phyloP scores from a whole-genome alignment of 2,888 invertebrate genomes.

The Ennomos erosarius region DNA sequence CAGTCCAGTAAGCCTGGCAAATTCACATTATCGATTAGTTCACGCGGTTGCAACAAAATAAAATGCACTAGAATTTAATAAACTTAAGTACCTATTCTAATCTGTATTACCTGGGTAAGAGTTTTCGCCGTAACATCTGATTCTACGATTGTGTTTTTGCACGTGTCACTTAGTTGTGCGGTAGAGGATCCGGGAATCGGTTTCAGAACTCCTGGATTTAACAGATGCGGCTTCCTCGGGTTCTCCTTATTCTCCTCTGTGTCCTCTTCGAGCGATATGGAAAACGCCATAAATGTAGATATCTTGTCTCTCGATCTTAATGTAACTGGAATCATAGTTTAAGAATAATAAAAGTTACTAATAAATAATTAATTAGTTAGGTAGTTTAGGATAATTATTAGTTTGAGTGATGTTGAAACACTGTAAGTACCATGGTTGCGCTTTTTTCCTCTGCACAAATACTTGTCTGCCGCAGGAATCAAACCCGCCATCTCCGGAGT shows the following conservation, averaged over 20 bases:
- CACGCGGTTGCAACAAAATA: no score
- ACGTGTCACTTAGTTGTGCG: constrained; percentile 49
- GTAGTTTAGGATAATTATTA: no score
- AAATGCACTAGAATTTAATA: no score
- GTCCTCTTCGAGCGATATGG: constrained; percentile 68
- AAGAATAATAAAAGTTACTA: constrained; percentile 1
- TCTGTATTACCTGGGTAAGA: no score
- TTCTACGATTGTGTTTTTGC: constrained; percentile 70
- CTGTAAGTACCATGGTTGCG: no score
- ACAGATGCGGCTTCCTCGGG: constrained; percentile 55
- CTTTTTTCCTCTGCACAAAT: no score
- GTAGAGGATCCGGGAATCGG: constrained; percentile 49
- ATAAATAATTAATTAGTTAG: background rate
- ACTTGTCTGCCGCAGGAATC: no score
- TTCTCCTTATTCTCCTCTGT: constrained; percentile 60
- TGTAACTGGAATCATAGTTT: constrained; percentile 51
- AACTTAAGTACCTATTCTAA: no score
- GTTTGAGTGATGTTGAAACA: no score
- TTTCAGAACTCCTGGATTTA: constrained; percentile 61
- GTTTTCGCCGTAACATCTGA: constrained; percentile 69
- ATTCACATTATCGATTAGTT: constrained; percentile 1
- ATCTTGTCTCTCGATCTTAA: constrained; percentile 59
- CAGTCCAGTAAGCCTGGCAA: constrained; percentile 63
- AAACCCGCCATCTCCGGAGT: no score
- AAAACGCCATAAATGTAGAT: constrained; percentile 72